Evolutionary conservation across 92 coral and sea anemone species (phyloP), one percentile per base, ranked within the genome.

Genomic region (Paramuricea clavata): DNA sequence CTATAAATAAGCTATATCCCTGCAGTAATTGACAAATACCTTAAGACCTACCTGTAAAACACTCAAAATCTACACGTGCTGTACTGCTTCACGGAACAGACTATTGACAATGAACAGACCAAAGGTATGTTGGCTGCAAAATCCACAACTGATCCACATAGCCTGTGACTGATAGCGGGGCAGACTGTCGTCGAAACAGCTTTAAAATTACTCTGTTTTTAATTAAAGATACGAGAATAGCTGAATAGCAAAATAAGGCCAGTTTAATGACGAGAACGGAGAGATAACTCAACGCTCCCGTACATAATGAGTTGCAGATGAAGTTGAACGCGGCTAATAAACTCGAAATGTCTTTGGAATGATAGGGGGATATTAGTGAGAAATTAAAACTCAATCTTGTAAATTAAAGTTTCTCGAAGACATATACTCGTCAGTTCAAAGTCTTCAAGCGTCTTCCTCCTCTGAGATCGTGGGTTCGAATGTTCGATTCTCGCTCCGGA

Each of bases 211-310:
- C 36, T 65, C 36, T 65, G 72, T 30, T 27, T 65, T 65, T 65
- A 65, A 65, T 65, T 65, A 65, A 28, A 31, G 41, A 65, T 65
- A 65, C n/a, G 72, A 28, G 72, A 65, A 65, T 65, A 65, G 72
- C 36, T 10, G 72, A 65, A 65, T 65, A 65, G 72, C 36, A 65
- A 65, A 65, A 54, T 21, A 54, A 54, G 62, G 62, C 62, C 8
- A 19, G 3, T 33, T 30, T 65, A 28, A 28, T 65, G 17, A 28
- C 5, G 17, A 65, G 41, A 30, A 15, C 23, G 3, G 0, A n/a
- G 11, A 27, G 35, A 65, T 27, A 65, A 65, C 36, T 65, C 72
- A 65, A 65, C 72, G 72, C 72, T 65, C 62, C 23, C 39, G 4
- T 2, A 0, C 9, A n/a, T 65, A 65, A 65, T 65, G 72, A 65